Conservation (phyloP, 2,888 invertebrate species). For the Acleris sparsana region DNA sequence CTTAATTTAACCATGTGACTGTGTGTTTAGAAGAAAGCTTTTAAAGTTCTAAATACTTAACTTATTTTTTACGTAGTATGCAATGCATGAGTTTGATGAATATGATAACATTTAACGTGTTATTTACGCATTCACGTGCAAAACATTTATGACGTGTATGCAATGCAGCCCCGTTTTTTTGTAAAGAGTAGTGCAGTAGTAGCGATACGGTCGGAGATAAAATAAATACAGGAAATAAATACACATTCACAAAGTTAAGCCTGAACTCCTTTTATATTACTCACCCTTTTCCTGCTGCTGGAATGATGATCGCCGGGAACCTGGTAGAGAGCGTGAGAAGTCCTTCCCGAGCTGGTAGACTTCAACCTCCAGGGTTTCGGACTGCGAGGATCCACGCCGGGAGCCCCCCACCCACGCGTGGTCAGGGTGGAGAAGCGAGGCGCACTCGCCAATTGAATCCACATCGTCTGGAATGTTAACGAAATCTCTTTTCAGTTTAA, state of each 20-base stretch:
- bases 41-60: too few relatives aligned
- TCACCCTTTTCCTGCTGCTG: slow-evolving; percentile 87
- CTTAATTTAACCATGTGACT: too few relatives aligned
- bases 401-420: slow-evolving; percentile 91
- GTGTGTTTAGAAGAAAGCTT: too few relatives aligned
- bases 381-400: slow-evolving; percentile 94
- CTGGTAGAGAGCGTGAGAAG: slow-evolving; percentile 93
- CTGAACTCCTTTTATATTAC: not conserved
- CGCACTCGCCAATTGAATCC: slow-evolving; percentile 89
- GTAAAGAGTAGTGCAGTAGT: not conserved
- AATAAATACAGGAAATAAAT: not conserved
- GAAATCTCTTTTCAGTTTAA: slow-evolving; percentile 16
- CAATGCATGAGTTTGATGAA: not conserved
- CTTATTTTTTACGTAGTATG: too few relatives aligned
- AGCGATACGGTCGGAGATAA: not conserved
- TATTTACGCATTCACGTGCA: not conserved
- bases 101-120: not conserved
- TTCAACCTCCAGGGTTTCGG: slow-evolving; percentile 93
- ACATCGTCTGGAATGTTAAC: slow-evolving; percentile 82
- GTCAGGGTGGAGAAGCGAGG: slow-evolving; percentile 92
- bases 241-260: not conserved
- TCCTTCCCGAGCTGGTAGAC: slow-evolving; percentile 93
- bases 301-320: slow-evolving; percentile 92
- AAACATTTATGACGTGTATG: not conserved
- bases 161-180: not conserved